Evolutionary conservation across 2,888 invertebrate genomes (phyloP).

Genomic region (Phorcus lineatus): DNA sequence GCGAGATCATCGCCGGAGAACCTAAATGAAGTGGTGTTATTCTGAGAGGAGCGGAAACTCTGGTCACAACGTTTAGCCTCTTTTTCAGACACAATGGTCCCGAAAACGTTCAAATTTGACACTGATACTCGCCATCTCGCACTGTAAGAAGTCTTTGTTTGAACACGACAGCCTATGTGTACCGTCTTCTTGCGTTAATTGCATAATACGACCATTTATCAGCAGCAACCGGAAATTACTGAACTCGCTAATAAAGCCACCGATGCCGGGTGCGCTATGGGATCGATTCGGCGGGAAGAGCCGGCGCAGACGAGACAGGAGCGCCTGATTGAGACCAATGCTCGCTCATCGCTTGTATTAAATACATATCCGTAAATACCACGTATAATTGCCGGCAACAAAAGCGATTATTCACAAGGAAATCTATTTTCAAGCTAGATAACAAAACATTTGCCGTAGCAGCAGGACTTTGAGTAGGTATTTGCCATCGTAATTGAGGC

Average conservation of each 20-base stretch:
- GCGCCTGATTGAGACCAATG: conserved; percentile 6
- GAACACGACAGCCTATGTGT: conserved; percentile 12
- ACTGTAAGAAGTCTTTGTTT: conserved; percentile 18
- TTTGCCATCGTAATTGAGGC: too few species aligned
- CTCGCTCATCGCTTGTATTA: background rate
- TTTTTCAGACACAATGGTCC: conserved; percentile 11
- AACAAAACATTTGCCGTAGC: background rate
- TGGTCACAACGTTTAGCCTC: conserved; percentile 17
- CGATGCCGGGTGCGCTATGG: conserved; percentile 20
- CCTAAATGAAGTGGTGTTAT: background rate
- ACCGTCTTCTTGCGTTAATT: conserved; percentile 16
- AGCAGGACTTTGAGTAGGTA: too few species aligned
- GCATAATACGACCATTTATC: conserved; percentile 28
- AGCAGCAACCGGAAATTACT: conserved; percentile 25
- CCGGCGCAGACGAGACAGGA: background rate
- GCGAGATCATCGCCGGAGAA: background rate
- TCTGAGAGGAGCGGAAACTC: conserved; percentile 1
- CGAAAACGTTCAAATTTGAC: conserved; percentile 14
- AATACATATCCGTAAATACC: background rate
- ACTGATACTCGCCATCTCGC: conserved; percentile 22
- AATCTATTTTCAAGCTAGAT: background rate
- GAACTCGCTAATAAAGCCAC: conserved; percentile 20
- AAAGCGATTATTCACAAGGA: background rate
- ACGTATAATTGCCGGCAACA: background rate
- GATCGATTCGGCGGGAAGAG: conserved; percentile 15